Evolutionary conservation across 2,888 invertebrate genomes (phyloP).

Genomic region (Sesamia inferens): DNA sequence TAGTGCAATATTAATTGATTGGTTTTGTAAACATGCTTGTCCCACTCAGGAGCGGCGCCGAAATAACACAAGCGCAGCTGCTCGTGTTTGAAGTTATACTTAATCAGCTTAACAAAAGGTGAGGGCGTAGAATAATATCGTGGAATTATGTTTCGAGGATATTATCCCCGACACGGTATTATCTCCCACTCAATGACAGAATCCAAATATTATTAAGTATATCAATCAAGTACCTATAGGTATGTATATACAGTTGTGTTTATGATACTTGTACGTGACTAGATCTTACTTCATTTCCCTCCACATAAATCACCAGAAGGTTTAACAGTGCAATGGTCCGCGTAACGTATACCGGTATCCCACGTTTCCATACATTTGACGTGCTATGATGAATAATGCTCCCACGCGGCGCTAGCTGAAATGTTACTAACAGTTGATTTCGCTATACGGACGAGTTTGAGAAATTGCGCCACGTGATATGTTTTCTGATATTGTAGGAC

Average conservation of each 20-base stretch:
- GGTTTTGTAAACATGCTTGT: constrained; percentile 22
- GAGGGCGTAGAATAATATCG: too few species aligned
- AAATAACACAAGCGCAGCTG: neutral
- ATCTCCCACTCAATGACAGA: too few species aligned
- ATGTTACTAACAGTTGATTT: too few species aligned
- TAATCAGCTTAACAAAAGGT: neutral
- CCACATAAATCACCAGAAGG: neutral
- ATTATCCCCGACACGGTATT: too few species aligned
- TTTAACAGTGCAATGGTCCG: constrained; percentile 2
- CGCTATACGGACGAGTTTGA: neutral
- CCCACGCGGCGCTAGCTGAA: neutral
- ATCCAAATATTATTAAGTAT: neutral
- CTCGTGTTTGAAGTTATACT: neutral
- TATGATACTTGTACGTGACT: neutral
- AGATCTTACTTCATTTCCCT: neutral
- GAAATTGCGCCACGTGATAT: neutral
- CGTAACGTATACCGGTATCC: constrained; percentile 12
- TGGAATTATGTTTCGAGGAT: neutral
- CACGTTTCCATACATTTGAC: constrained; percentile 3
- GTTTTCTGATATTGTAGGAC: neutral
- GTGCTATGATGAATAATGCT: constrained; percentile 7
- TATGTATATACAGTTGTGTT: neutral
- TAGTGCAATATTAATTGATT: constrained; percentile 16
- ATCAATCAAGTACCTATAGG: neutral
- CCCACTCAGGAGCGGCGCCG: neutral